Conservation (phyloP, 1,140 invertebrate species). For the Nixonia krombeini region DNA sequence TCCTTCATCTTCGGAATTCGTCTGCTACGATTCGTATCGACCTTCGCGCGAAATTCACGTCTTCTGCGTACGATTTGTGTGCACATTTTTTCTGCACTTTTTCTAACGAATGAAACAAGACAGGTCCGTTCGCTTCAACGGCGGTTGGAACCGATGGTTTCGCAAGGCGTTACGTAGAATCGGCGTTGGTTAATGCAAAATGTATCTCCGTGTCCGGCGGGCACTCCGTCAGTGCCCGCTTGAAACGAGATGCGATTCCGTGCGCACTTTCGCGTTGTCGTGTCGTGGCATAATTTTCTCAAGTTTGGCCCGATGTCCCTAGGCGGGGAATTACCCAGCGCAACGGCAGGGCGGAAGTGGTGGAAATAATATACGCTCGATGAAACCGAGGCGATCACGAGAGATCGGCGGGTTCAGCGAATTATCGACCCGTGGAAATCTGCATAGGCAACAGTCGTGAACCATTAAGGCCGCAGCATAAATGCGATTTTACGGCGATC, state of each 20-base stretch:
- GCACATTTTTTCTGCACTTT: no score
- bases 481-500: constrained; percentile 56
- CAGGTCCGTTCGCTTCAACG: no score
- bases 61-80: no score
- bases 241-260: constrained; percentile 18
- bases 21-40: no score
- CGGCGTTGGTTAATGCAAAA: constrained; percentile 16
- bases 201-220: background rate
- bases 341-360: constrained; percentile 34
- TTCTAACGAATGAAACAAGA: no score
- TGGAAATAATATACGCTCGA: constrained; percentile 46
- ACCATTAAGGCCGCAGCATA: constrained; percentile 61
- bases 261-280: constrained; percentile 39
- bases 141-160: no score
- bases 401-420: constrained; percentile 46
- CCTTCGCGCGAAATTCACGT: no score
- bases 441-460: constrained; percentile 66
- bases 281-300: constrained; percentile 39
- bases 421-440: constrained; percentile 63
- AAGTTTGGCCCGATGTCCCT: constrained; percentile 38
- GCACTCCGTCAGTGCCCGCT: background rate
- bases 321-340: constrained; percentile 40
- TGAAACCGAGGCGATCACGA: constrained; percentile 30
- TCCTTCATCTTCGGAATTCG: no score
- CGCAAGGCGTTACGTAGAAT: background rate